Base-by-base conservation (phyloP, 2,113 vertebrate genomes). In the Colaptes auratus region DNA sequence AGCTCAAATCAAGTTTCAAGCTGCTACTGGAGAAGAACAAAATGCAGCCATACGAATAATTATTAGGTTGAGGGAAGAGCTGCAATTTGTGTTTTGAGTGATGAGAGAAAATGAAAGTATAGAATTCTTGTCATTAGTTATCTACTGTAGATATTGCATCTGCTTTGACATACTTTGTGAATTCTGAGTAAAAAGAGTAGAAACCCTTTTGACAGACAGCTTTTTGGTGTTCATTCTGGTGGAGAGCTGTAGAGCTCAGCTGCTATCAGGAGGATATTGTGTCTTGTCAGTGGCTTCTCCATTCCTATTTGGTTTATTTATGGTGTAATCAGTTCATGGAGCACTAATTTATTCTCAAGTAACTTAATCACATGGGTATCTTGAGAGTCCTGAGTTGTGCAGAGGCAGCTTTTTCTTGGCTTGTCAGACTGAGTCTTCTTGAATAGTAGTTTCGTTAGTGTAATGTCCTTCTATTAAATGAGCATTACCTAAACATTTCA, bases 61-160 rank as follows among this genome's bases (percentile, higher is more conserved):
- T 94, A 88, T 72, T 91, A 86, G 91, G 76, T 86, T 4, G 11
- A 66, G 60, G 82, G 84, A 61, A 95, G 81, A 93, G 86, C 94
- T 91, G 63, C 77, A 90, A 86, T 88, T 94, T 95, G 86, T 65
- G 90, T 79, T 94, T 90, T 88, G 93, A 94, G 88, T 90, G 86
- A 88, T 2, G 65, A 94, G 88, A 56, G 74, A 80, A 92, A 96
- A 91, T 48, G 71, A n/a, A 86, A 71, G 66, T 76, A 33, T 69
- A 44, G 85, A 72, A 72, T 94, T 91, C 91, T 60, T 79, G 77
- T 84, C 90, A 74, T 88, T 6, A 67, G 72, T 72, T 80, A 19
- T 27, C 79, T 85, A 3, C 72, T 77, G 79, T 12, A 88, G 88
- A 36, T 81, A 27, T 1, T 76, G 85, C 78, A 70, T 86, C 86